These are phyloP conservation scores for Adrianichthys oophorus DNA, from an alignment of 2,797 vertebrate genomes.

Conservation along the genomic window DNA sequence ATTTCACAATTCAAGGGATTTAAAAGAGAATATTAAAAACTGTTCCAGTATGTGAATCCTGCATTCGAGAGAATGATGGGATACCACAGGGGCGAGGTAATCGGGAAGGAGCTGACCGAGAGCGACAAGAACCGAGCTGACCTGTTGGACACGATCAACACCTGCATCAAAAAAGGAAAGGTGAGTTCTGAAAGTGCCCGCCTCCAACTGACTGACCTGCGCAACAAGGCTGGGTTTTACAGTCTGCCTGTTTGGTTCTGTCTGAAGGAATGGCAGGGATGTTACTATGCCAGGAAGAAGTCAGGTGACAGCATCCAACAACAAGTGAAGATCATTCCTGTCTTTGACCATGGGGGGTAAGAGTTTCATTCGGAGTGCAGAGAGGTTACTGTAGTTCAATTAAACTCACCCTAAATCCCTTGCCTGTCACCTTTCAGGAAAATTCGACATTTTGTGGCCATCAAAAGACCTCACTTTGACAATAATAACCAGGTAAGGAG, in stretches of 20 bases:
- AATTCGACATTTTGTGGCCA: slow-evolving; percentile 93
- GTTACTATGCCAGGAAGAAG: slow-evolving; percentile 90
- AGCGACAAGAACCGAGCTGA: slow-evolving; percentile 90
- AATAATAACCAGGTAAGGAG: slow-evolving; percentile 88
- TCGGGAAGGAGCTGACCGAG: slow-evolving; percentile 90
- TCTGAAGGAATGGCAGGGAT: slow-evolving; percentile 93
- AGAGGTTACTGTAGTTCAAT: background rate
- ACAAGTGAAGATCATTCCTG: slow-evolving; percentile 91
- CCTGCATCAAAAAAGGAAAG: slow-evolving; percentile 93
- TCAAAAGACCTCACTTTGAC: slow-evolving; percentile 90
- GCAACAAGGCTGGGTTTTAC: background rate
- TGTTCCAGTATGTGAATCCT: slow-evolving; percentile 91
- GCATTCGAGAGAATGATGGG: slow-evolving; percentile 96
- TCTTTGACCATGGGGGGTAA: slow-evolving; percentile 95
- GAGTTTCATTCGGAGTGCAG: slow-evolving; percentile 11
- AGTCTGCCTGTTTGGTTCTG: slow-evolving; percentile 6
- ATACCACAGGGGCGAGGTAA: slow-evolving; percentile 89
- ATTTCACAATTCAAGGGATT: background rate
- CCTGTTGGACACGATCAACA: slow-evolving; percentile 91
- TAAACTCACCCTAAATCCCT: slow-evolving; percentile 5
- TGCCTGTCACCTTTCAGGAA: slow-evolving; percentile 79
- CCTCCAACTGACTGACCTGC: background rate
- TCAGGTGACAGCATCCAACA: slow-evolving; percentile 93
- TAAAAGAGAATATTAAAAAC: background rate
- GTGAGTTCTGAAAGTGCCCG: slow-evolving; percentile 57